A percentile compares a stretch with the other conserved stretches of the same genome.
phyloP scores from a whole-genome alignment of 2,888 invertebrate species.

The Monopis laevigella region DNA sequence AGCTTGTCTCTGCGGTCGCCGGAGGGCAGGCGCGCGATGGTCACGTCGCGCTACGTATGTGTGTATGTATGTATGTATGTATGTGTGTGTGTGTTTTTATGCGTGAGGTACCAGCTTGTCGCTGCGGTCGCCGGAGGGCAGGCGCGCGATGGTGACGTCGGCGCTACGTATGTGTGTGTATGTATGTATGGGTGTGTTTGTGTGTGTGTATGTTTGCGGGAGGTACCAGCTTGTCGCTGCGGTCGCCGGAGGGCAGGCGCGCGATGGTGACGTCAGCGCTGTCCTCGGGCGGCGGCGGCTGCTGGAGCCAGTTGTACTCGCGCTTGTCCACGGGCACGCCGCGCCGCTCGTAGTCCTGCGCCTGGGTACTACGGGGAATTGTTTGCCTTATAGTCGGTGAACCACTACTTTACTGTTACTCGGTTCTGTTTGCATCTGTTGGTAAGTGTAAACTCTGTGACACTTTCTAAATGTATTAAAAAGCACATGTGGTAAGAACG shows the following conservation, averaged over 20 bases:
- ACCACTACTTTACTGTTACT: too few relatives aligned
- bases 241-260: conserved; percentile 84
- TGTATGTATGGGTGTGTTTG: too few relatives aligned
- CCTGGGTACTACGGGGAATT: conserved; percentile 79
- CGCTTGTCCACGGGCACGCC: conserved; percentile 90
- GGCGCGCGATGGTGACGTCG: conserved; percentile 81
- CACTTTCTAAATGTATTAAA: too few relatives aligned
- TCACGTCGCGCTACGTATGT: too few relatives aligned
- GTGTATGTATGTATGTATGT: too few relatives aligned
- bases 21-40: conserved; percentile 84
- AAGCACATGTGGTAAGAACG: too few relatives aligned
- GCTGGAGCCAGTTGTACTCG: conserved; percentile 94
- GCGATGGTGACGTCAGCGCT: conserved; percentile 87
- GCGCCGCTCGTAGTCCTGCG: conserved; percentile 88
- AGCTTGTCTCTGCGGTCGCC: conserved; percentile 86
- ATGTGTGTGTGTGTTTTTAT: too few relatives aligned
- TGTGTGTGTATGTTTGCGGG: too few relatives aligned
- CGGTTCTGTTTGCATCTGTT: too few relatives aligned
- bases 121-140: conserved; percentile 86
- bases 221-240: conserved; percentile 79
- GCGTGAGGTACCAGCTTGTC: conserved; percentile 86
- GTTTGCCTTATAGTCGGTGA: too few relatives aligned
- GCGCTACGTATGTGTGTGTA: too few relatives aligned
- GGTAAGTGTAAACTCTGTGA: too few relatives aligned
- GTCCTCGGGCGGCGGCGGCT: conserved; percentile 92